Base-by-base conservation (phyloP, 2,888 invertebrate genomes). In the Parnassius mnemosyne region DNA sequence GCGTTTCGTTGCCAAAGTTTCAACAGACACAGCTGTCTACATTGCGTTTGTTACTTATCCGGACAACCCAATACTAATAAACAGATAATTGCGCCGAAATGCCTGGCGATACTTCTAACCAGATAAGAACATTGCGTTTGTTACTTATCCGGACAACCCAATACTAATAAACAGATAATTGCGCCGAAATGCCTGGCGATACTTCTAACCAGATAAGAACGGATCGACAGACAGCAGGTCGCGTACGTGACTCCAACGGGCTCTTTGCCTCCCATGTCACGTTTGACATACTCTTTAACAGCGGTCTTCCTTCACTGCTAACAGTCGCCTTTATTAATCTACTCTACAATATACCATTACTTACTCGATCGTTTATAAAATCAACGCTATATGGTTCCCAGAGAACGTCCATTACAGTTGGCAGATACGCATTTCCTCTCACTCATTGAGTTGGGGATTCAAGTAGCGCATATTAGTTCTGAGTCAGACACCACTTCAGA, bases 401-500 rank as follows among this genome's bases (percentile, higher is more conserved):
- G 76, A 44, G 75, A 68, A 66, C 69, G 64, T 54, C 66, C 65
- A 62, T 70, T 80, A 82, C 80, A 78, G 76, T 78, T 79, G 81
- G 80, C 77, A 81, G 79, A 81, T 78, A 78, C 81, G 75, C 80
- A 78, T 87, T 84, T 85, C 83, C 84, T 84, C 80, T 81, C 81
- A 79, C 76, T 84, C 83, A 84, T 85, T 85, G 81, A 77, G 77
- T 76, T 76, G 74, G 66, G 69, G 76, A 61, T 69, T 87, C 86
- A 78, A 89, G 86, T 84, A 83, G 69, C 66, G 65, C 66, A 71
- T 70, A 70, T 71, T 67, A 74, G 65, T 70, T 75, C 84, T 89
- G 87, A 89, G 75, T 90, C 90, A 87, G 85, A 79, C 77, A 78
- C 68, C 67, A 72, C 89, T 89, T 85, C 81, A 85, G 77, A 77